A percentile compares a stretch with the other conserved stretches of the same genome.
Conservation (phyloP, 2,888 invertebrate genomes). For the Prenolepis imparis region DNA sequence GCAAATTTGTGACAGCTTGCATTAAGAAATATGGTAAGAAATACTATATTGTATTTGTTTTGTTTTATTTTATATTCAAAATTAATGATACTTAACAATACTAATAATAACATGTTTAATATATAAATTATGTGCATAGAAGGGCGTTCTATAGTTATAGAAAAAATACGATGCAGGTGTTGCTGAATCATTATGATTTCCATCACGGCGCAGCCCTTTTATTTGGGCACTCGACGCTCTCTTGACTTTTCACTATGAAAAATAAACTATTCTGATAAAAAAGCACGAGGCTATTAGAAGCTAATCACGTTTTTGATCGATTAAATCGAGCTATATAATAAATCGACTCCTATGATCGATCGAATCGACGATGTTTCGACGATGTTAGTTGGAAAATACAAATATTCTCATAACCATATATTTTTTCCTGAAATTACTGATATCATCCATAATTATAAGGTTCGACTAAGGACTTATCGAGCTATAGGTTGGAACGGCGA, state of each 20-base stretch:
- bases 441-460: constrained; percentile 44
- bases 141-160: constrained; percentile 4
- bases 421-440: constrained; percentile 28
- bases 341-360: constrained; percentile 23
- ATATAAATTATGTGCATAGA: background rate
- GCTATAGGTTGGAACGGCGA: background rate
- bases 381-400: constrained; percentile 31
- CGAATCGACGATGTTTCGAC: constrained; percentile 13
- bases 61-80: background rate
- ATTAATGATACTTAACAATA: background rate
- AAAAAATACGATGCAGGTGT: constrained; percentile 25
- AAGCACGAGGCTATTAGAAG: constrained; percentile 47
- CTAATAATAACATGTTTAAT: background rate
- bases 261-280: constrained; percentile 22
- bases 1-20: background rate
- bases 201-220: constrained; percentile 32
- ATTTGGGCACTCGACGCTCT: constrained; percentile 43
- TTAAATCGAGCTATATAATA: constrained; percentile 27
- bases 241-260: background rate
- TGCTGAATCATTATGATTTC: constrained; percentile 57
- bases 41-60: background rate
- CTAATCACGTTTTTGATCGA: constrained; percentile 55
- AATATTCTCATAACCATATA: constrained; percentile 17
- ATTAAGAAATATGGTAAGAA: background rate
- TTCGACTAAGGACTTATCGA: constrained; percentile 26